A percentile compares a stretch with the other conserved stretches of the same genome.
These are phyloP conservation scores for Echinometra lucunter DNA, from an alignment of 53 echinoderm and acorn worm species.

Conservation along the genomic window DNA sequence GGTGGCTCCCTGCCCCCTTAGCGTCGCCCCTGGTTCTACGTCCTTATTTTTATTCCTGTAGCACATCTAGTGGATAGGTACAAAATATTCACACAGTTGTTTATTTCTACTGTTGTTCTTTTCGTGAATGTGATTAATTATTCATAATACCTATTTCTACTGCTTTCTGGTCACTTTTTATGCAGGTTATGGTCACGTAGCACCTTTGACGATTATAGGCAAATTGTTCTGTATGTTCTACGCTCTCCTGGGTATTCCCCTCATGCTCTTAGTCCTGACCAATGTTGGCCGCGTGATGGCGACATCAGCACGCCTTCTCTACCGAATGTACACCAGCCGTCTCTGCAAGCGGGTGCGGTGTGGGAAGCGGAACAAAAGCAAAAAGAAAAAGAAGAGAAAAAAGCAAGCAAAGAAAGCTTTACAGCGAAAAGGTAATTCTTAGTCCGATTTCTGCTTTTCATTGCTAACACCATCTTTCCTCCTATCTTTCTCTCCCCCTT, in stretches of 20 bases:
- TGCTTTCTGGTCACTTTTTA: background rate
- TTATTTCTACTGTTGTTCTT: too few species aligned
- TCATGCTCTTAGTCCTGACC: slow-evolving; percentile 96
- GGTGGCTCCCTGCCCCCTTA: too few species aligned
- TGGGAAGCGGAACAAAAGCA: slow-evolving; percentile 72
- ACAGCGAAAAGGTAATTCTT: slow-evolving; percentile 44
- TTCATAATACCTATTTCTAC: background rate
- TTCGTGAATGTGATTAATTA: too few species aligned
- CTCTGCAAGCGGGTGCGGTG: slow-evolving; percentile 84
- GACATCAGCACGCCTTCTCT: slow-evolving; percentile 92
- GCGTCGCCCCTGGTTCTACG: too few species aligned
- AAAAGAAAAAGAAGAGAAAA: slow-evolving; percentile 70
- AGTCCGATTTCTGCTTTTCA: too few species aligned
- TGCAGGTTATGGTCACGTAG: slow-evolving; percentile 96
- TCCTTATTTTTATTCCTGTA: too few species aligned
- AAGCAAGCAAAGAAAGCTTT: slow-evolving; percentile 71
- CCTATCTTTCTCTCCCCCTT: background rate
- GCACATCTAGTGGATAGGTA: too few species aligned
- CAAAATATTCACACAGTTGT: too few species aligned
- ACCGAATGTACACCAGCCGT: slow-evolving; percentile 93
- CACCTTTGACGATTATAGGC: slow-evolving; percentile 88
- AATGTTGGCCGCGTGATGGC: slow-evolving; percentile 99
- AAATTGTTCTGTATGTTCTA: slow-evolving; percentile 93
- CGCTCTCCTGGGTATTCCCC: slow-evolving; percentile 92
- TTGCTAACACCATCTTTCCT: background rate